phyloP scores from a whole-genome alignment of 2,888 invertebrate genomes.

The Melangyna quadrimaculata region DNA sequence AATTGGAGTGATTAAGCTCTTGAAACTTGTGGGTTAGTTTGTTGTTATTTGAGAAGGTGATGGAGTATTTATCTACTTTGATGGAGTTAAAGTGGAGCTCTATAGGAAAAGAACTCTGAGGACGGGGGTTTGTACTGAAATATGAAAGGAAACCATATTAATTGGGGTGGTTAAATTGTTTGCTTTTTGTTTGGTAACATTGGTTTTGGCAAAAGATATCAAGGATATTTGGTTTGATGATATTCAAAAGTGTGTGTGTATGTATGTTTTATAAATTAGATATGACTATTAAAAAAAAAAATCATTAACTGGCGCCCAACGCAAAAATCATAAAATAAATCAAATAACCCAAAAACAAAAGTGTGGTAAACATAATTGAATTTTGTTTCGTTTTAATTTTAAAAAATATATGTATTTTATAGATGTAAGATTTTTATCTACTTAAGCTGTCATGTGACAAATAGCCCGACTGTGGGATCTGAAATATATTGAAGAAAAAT shows the following conservation, averaged over 20 bases:
- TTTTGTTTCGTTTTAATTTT: no score
- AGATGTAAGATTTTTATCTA: no score
- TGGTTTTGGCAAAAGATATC: not conserved
- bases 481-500: no score
- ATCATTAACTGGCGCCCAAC: no score
- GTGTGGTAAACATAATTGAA: no score
- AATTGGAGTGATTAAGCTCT: slow-evolving; percentile 59
- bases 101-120: not conserved
- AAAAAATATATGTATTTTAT: no score
- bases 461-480: no score
- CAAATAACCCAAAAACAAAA: no score
- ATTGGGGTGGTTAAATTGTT: not conserved
- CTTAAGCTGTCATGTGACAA: no score
- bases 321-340: no score
- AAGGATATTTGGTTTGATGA: not conserved
- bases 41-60: not conserved
- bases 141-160: slow-evolving; percentile 35
- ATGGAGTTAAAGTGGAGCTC: not conserved
- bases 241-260: not conserved
- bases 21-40: not conserved
- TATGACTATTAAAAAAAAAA: no score
- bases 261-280: no score
- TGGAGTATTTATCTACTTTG: not conserved
- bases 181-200: not conserved
- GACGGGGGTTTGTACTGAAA: not conserved